Conservation (phyloP, 2,888 invertebrate genomes). For the Coenonympha glycerion region DNA sequence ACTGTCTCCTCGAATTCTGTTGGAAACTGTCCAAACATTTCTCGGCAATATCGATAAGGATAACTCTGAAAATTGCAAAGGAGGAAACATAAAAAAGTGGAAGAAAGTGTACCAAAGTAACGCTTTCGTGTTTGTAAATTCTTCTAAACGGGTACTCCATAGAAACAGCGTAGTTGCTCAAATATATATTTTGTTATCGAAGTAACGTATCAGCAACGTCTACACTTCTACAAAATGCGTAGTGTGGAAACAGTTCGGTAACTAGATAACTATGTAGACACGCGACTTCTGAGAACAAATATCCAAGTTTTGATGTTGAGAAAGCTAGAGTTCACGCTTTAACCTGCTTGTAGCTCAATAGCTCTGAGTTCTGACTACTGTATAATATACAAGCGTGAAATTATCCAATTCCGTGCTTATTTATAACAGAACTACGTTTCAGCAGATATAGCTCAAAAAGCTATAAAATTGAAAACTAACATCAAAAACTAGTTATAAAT, state of each 20-base stretch:
- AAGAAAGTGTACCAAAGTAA: no score
- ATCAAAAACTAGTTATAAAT: no score
- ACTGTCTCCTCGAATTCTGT: conserved; percentile 36
- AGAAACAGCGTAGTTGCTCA: background rate
- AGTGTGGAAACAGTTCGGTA: background rate
- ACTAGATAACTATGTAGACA: conserved; percentile 1
- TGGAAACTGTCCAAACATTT: conserved; percentile 21
- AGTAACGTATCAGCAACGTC: background rate
- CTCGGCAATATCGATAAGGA: conserved; percentile 18
- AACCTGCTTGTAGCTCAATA: background rate
- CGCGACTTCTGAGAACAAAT: background rate
- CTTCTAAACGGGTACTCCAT: background rate
- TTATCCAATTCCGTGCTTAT: background rate
- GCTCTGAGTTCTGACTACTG: background rate
- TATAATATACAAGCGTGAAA: background rate
- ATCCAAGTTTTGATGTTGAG: background rate
- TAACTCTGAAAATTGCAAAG: background rate
- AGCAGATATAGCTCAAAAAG: no score
- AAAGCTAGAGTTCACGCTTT: background rate
- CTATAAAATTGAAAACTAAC: background rate
- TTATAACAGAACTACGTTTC: background rate
- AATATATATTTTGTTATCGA: background rate
- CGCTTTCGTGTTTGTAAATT: no score
- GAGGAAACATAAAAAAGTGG: no score
- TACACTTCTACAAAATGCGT: no score